Evolutionary conservation across 2,113 vertebrate species (phyloP).

Genomic region (Nibea coibor): DNA sequence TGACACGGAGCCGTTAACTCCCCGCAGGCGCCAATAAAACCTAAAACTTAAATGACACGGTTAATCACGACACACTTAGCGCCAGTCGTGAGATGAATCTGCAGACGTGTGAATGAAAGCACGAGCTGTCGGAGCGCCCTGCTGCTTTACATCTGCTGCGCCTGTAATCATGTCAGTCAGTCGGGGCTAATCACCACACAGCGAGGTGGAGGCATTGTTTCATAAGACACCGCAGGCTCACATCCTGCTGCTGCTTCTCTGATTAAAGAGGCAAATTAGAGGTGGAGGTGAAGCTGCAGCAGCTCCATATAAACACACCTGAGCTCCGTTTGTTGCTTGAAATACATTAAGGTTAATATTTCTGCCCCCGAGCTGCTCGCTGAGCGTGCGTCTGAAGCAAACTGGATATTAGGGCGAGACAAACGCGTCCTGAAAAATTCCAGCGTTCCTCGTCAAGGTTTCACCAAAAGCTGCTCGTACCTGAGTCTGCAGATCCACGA

Average conservation of each 20-base stretch:
- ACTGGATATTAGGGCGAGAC: background rate
- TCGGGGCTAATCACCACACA: conserved; percentile 6
- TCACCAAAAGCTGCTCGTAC: background rate
- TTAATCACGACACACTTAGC: conserved; percentile 34
- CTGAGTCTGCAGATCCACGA: background rate
- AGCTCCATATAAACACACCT: background rate
- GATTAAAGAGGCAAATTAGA: conserved; percentile 21
- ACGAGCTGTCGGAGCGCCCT: background rate
- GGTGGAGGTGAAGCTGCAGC: conserved; percentile 23
- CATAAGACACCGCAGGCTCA: conserved; percentile 1
- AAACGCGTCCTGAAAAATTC: no score
- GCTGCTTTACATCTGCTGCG: conserved; percentile 29
- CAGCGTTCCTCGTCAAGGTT: background rate
- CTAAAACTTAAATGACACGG: conserved; percentile 21
- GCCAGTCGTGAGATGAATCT: conserved; percentile 5
- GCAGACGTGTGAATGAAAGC: background rate
- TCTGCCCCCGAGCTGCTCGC: background rate
- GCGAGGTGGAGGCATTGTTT: conserved; percentile 18
- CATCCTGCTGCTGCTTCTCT: conserved; percentile 13
- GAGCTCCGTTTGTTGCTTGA: conserved; percentile 2
- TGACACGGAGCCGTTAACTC: background rate
- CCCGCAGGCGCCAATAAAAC: conserved; percentile 23
- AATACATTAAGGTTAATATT: background rate
- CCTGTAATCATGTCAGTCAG: conserved; percentile 33
- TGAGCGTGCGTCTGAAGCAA: background rate